These are phyloP conservation scores for Puma concolor DNA, from an alignment of 2,113 vertebrate genomes.

Conservation along the genomic window DNA sequence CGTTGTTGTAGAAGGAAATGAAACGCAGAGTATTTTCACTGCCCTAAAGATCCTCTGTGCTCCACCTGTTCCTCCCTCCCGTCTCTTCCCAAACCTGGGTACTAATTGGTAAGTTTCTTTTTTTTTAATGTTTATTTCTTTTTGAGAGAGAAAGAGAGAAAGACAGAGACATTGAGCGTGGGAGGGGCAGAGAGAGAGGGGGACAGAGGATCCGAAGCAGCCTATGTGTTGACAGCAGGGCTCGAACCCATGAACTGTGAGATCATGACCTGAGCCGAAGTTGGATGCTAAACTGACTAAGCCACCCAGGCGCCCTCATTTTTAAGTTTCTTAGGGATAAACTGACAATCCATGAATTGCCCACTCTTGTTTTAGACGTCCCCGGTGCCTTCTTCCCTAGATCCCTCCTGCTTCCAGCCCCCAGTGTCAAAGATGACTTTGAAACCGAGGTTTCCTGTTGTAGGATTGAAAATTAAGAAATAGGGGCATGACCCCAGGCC, in stretches of 20 bases:
- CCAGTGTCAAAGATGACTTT: not conserved
- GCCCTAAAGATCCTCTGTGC: not conserved
- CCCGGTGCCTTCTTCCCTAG: not conserved
- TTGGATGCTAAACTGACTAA: no score
- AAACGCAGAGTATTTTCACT: not conserved
- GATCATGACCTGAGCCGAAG: no score
- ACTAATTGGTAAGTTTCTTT: not conserved
- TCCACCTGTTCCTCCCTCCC: not conserved
- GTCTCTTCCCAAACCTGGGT: not conserved
- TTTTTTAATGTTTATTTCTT: no score
- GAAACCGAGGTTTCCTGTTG: not conserved
- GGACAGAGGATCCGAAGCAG: no score
- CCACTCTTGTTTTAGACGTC: not conserved
- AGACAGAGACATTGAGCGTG: no score
- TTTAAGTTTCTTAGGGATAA: slow-evolving; percentile 6
- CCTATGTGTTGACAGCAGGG: no score
- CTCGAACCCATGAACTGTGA: no score
- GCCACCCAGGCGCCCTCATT: not conserved
- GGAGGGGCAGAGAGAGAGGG: no score
- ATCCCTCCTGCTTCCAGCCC: not conserved
- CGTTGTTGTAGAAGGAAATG: not conserved
- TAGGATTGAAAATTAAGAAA: not conserved
- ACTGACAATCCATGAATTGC: not conserved
- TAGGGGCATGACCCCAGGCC: rapidly evolving
- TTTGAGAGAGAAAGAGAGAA: no score